These are phyloP conservation scores for Mylabris sibirica DNA, from an alignment of 2,888 invertebrate species.

Conservation along the genomic window DNA sequence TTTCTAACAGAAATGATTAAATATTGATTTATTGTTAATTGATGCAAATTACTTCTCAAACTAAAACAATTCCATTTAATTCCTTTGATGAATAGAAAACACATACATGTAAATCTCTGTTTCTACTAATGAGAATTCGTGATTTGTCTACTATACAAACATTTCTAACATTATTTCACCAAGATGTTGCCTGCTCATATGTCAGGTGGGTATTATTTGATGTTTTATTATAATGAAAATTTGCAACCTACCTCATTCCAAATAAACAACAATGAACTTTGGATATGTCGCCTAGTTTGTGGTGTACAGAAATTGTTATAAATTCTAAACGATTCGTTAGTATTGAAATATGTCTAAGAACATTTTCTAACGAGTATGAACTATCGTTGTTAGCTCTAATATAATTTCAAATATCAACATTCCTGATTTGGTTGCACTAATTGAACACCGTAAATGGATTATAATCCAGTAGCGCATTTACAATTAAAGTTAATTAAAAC, in stretches of 20 bases:
- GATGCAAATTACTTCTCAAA: neutral
- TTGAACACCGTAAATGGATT: neutral
- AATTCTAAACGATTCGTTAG: too few species aligned
- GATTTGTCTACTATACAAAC: neutral
- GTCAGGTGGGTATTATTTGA: neutral
- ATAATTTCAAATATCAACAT: neutral
- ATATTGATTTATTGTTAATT: too few species aligned
- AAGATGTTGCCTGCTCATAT: neutral
- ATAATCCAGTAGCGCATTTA: conserved; percentile 1
- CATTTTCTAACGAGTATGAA: too few species aligned
- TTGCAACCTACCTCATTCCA: neutral
- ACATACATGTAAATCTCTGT: too few species aligned
- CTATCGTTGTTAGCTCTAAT: neutral
- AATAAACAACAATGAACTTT: neutral
- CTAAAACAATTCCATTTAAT: neutral
- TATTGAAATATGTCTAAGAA: too few species aligned
- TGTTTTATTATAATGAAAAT: neutral
- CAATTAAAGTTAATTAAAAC: neutral
- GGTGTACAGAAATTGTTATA: neutral
- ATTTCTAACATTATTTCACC: neutral
- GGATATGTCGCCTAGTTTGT: neutral
- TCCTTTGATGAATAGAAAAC: too few species aligned
- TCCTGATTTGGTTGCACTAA: neutral
- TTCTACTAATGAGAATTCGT: neutral
- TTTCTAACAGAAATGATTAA: too few species aligned